phyloP scores from a whole-genome alignment of 1,140 invertebrate species.

The Drosophila bocki region DNA sequence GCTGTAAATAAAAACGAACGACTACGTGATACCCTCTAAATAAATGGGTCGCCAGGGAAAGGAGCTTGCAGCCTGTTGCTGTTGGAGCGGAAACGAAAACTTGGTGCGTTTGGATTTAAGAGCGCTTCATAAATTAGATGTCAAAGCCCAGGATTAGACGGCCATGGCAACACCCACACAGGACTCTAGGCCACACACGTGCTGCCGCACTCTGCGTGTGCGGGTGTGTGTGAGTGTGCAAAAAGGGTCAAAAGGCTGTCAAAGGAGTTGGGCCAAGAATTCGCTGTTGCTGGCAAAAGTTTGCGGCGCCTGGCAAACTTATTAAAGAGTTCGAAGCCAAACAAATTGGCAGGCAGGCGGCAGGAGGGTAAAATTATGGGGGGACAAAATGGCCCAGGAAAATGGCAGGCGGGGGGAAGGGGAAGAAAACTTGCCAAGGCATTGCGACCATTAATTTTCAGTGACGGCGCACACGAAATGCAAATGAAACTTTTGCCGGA shows the following conservation, averaged over 20 bases:
- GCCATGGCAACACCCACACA: conserved; percentile 32
- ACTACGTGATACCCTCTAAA: conserved; percentile 42
- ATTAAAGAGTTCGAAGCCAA: conserved; percentile 62
- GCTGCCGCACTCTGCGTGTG: not conserved
- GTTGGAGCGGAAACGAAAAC: conserved; percentile 29
- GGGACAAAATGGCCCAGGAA: not conserved
- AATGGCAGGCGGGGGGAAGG: too few species aligned
- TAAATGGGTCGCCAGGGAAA: conserved; percentile 14
- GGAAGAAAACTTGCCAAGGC: conserved; percentile 44
- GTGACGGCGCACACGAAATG: conserved; percentile 49
- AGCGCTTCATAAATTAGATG: conserved; percentile 79
- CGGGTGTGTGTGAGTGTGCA: not conserved
- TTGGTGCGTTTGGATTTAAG: conserved; percentile 35
- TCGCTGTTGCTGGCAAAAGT: conserved; percentile 37
- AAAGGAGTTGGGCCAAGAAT: conserved; percentile 48
- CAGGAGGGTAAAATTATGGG: not conserved
- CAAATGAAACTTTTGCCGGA: conserved; percentile 56
- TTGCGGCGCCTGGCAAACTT: conserved; percentile 49
- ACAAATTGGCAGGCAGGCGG: conserved; percentile 44
- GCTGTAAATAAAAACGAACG: conserved; percentile 30
- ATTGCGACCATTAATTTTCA: conserved; percentile 58
- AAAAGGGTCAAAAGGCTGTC: conserved; percentile 71
- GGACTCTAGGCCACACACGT: conserved; percentile 20
- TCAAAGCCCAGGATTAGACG: conserved; percentile 69
- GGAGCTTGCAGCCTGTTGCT: conserved; percentile 30